phyloP scores from a whole-genome alignment of 2,113 vertebrate species.

The Enhydra lutris region DNA sequence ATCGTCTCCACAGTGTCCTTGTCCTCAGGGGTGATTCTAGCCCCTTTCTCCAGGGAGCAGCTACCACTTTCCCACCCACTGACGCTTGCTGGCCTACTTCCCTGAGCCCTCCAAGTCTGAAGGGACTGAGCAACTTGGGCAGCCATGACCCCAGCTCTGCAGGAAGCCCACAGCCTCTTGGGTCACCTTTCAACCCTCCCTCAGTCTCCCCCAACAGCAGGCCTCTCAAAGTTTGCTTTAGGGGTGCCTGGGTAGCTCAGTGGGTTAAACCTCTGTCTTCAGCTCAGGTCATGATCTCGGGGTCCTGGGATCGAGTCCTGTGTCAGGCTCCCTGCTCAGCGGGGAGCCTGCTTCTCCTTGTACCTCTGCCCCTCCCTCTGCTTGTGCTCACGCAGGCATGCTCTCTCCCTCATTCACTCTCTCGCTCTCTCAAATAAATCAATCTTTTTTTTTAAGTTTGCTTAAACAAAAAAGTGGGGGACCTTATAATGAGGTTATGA shows the following conservation, averaged over 20 bases:
- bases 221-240: neutral
- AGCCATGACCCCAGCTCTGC: neutral
- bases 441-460: too few species aligned
- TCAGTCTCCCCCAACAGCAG: neutral
- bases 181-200: neutral
- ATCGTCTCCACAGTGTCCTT: neutral
- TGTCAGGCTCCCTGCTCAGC: neutral
- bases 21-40: neutral
- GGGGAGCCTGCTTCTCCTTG: too few species aligned
- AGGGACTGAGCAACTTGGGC: neutral
- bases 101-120: neutral
- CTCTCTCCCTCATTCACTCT: neutral
- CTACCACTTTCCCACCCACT: neutral
- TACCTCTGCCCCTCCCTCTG: neutral
- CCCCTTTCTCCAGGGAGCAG: neutral
- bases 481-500: neutral
- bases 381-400: neutral
- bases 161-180: neutral
- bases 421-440: neutral
- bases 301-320: neutral
- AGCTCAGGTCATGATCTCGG: neutral
- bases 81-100: neutral
- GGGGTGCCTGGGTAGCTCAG: neutral
- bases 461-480: neutral
- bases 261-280: neutral